Evolutionary conservation across 1,140 invertebrate genomes (phyloP).

Genomic region (Antheraea mylitta): DNA sequence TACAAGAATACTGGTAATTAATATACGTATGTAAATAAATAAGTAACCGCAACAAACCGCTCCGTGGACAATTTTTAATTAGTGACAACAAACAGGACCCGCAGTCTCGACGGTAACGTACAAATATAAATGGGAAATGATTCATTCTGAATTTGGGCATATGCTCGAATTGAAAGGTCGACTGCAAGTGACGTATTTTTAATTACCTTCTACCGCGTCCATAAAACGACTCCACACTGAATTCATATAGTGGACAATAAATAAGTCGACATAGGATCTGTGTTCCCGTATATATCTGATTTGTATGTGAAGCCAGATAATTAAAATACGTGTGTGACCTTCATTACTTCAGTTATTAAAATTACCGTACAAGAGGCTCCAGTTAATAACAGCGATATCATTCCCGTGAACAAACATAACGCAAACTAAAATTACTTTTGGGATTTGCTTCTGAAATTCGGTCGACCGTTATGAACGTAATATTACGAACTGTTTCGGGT

Average conservation of each 20-base stretch:
- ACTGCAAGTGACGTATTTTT: slow-evolving; percentile 77
- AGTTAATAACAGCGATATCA: slow-evolving; percentile 13
- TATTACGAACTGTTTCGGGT: background rate
- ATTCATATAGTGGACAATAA: slow-evolving; percentile 72
- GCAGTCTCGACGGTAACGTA: slow-evolving; percentile 44
- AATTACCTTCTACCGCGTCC: slow-evolving; percentile 70
- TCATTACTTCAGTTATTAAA: slow-evolving; percentile 14
- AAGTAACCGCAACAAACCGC: slow-evolving; percentile 17
- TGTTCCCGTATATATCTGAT: slow-evolving; percentile 27
- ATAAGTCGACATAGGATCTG: slow-evolving; percentile 49
- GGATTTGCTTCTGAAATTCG: slow-evolving; percentile 6
- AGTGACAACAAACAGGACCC: slow-evolving; percentile 50
- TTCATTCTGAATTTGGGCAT: slow-evolving; percentile 76
- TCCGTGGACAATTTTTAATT: slow-evolving; percentile 20
- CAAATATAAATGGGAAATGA: slow-evolving; percentile 75
- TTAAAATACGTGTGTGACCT: slow-evolving; percentile 26
- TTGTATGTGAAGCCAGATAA: slow-evolving; percentile 25
- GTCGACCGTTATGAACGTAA: background rate
- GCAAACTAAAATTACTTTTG: slow-evolving; percentile 16
- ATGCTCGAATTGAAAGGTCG: slow-evolving; percentile 74
- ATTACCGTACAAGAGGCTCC: slow-evolving; percentile 2
- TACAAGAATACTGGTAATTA: too few species aligned
- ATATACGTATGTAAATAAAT: background rate
- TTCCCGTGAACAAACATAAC: slow-evolving; percentile 13
- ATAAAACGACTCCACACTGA: slow-evolving; percentile 63